These are phyloP conservation scores for Amyelois transitella DNA, from an alignment of 1,140 invertebrate genomes.

Conservation along the genomic window DNA sequence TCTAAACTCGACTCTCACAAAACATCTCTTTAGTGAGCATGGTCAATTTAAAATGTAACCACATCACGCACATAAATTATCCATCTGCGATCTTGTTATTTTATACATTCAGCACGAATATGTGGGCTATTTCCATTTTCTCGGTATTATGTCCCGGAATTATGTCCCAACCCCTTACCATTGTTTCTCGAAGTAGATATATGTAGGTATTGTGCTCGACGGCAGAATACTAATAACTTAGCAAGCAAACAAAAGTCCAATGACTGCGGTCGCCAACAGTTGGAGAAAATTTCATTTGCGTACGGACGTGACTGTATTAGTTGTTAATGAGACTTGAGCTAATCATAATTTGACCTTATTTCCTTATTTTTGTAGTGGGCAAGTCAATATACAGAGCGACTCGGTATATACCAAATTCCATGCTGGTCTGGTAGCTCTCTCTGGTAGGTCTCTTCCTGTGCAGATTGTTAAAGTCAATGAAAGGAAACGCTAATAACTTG, in stretches of 20 bases:
- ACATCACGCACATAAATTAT: not conserved
- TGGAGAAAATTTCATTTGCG: constrained; percentile 4
- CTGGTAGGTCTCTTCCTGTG: no score
- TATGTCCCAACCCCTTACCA: constrained; percentile 3
- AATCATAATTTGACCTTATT: not conserved
- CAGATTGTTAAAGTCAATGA: no score
- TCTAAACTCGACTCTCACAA: no score
- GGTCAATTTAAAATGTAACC: no score
- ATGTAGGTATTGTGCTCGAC: constrained; percentile 2
- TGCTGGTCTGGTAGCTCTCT: no score
- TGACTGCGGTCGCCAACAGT: not conserved
- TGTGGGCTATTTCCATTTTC: constrained; percentile 1
- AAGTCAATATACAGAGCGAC: no score
- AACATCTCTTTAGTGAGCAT: no score
- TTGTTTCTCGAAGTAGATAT: constrained; percentile 1
- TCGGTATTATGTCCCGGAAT: not conserved
- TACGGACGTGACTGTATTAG: not conserved
- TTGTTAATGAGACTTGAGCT: not conserved
- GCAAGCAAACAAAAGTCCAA: not conserved
- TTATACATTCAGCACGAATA: not conserved
- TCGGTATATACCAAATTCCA: no score
- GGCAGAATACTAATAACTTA: constrained; percentile 6
- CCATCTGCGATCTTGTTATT: not conserved
- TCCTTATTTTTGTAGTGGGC: not conserved
- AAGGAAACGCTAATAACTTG: no score